Evolutionary conservation across 2,888 invertebrate genomes (phyloP), one percentile per base, ranked within the genome.

Genomic region (Megastigmus dorsalis): DNA sequence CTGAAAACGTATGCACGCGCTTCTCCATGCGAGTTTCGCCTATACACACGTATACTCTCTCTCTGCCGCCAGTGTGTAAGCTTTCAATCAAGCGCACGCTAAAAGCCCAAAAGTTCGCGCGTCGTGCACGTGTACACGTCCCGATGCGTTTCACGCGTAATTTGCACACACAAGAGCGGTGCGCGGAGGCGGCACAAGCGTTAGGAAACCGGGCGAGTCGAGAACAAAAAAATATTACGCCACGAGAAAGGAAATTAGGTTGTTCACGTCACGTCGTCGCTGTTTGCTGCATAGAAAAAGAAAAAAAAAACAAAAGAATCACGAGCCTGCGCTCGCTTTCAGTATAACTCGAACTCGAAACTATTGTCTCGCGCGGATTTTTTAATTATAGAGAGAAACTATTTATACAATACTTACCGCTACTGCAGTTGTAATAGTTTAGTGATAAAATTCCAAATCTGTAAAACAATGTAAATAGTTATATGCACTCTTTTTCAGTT

Each of bases 41-140:
- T 52, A 13, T n/a, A 4, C 26, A 9, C 52, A 2, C n/a, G 52
- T 43, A n/a, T n/a, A n/a, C n/a, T n/a, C n/a, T n/a, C n/a, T n/a
- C n/a, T n/a, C n/a, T n/a, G n/a, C n/a, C n/a, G n/a, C n/a, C n/a
- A n/a, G n/a, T n/a, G 67, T 45, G 33, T 23, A 26, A 57, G 45
- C 43, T 67, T 67, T 67, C 67, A 67, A 67, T 67, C 30, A 45
- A 67, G 33, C 45, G 30, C 20, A 33, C 48, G 43, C 36, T n/a
- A n/a, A n/a, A n/a, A n/a, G n/a, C n/a, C n/a, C n/a, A n/a, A n/a
- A n/a, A n/a, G n/a, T n/a, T n/a, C n/a, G 55, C 36, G n/a, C 23
- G 15, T 4, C 36, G 36, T n/a, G 55, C 20, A n/a, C 50, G 52
- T 15, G 68, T 50, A 48, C 45, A 6, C n/a, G 33, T 33, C 55